phyloP scores from a whole-genome alignment of 2,888 invertebrate genomes.

The Lepidonotus clava region DNA sequence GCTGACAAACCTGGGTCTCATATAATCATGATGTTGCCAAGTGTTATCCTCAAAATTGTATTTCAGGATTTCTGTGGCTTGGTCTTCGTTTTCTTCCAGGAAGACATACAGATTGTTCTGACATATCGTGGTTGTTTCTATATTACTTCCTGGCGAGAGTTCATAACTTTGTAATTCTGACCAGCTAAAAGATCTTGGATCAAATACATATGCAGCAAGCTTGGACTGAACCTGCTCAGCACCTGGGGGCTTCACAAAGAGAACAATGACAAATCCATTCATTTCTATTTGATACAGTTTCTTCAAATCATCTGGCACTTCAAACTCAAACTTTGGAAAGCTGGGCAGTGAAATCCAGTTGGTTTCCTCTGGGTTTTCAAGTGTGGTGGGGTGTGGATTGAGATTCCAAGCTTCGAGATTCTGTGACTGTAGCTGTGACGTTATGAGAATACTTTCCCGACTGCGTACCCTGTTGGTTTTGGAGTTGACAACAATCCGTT shows the following conservation, averaged over 20 bases:
- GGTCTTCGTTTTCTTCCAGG: background rate
- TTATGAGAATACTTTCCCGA: background rate
- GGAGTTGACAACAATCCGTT: background rate
- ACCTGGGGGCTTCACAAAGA: background rate
- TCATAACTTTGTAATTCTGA: background rate
- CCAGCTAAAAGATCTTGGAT: background rate
- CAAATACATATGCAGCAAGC: background rate
- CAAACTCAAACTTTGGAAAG: background rate
- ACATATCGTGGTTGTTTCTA: background rate
- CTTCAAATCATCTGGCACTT: background rate
- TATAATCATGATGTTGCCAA: constrained; percentile 27
- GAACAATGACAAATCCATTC: background rate
- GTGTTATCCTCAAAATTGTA: background rate
- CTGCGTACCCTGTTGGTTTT: background rate
- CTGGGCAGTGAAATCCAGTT: background rate
- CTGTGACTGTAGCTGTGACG: background rate
- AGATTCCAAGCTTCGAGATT: background rate
- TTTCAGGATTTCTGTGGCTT: background rate
- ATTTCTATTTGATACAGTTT: background rate
- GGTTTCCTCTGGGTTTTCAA: background rate
- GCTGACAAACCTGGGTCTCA: background rate
- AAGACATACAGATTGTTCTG: background rate
- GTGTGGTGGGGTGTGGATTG: background rate
- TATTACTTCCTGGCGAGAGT: background rate
- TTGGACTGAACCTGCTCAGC: background rate